Base-by-base conservation (phyloP, 2,888 invertebrate genomes). In the Brachyptera putata region DNA sequence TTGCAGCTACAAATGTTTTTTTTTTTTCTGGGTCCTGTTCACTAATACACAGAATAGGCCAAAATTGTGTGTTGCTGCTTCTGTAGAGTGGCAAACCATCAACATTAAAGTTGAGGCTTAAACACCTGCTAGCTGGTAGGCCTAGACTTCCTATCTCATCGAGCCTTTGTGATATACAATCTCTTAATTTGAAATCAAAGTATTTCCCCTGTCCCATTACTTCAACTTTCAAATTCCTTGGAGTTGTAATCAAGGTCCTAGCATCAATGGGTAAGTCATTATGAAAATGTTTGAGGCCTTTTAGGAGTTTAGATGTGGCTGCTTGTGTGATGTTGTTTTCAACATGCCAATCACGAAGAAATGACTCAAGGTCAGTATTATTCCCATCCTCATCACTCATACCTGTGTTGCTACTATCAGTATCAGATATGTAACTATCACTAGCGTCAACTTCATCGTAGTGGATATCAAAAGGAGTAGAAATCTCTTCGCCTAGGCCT, bases 1-100 rank as follows among this genome's bases (percentile, higher is more conserved):
- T 14, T 67, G 68, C 18, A 64, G 16, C 22, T 64, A 64, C 25
- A 68, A 61, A 58, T 63, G 65, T 30, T 66, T 66, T 49, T 66
- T n/a, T n/a, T n/a, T 64, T 55, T 57, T 37, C 60, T 64, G 68
- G 11, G 56, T 56, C 62, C 62, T 63, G 41, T 58, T 53, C 30
- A 30, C 43, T 13, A 57, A 58, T 49, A 64, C 61, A 61, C 67
- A 65, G 16, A 16, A 61, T 64, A 22, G 62, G 64, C 60, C 62
- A 62, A 36, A 61, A 60, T 11, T 60, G 56, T 22, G 16, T 56
- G 34, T 50, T 58, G 11, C 56, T 62, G 21, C 58, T 64, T 41
- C n/a, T n/a, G n/a, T n/a, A n/a, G n/a, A n/a, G n/a, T n/a, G n/a
- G n/a, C n/a, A n/a, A n/a, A n/a, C n/a, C 64, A 56, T 62, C 64